Base-by-base conservation (phyloP, 2,888 invertebrate genomes). In the Lymantria monacha region DNA sequence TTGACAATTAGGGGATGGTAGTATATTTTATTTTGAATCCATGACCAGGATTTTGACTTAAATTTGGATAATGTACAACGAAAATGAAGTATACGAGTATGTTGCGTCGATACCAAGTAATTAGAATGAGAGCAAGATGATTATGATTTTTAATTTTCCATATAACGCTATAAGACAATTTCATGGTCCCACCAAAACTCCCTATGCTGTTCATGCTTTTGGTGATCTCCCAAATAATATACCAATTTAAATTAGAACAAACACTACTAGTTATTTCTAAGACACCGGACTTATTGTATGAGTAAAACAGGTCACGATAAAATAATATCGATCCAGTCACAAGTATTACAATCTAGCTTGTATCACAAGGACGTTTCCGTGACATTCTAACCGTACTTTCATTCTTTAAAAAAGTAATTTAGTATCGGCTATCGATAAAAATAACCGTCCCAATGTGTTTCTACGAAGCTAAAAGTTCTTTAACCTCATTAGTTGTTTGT, bases 231-330 rank as follows among this genome's bases (percentile, higher is more conserved):
- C 5, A n/a, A 22, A 5, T 22, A 7, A 7, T 36, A 2, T 3
- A 36, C 9, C 36, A 36, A n/a, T 11, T 11, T 36, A 36, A 36
- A 36, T 36, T 22, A 22, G 2, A 22, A 22, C 22, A 2, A 5
- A 22, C 3, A 3, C 22, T 22, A 22, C 2, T 22, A 22, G 22
- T 22, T 5, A 22, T 22, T 3, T 22, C 22, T 22, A 22, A 22
- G 5, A 22, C 22, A 5, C 22, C 2, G 22, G 2, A 22, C 22
- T 22, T 22, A 22, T 10, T 33, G 33, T 10, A 33, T 10, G 33
- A 10, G 9, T 44, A 42, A n/a, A 46, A 38, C 53, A 46, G 42
- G 49, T 49, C 43, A 49, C 46, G 42, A 46, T 22, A 9, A 14
- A 10, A 12, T 1, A 38, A 13, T n/a, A 30, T n/a, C 11, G 11